Conservation (phyloP, 2,113 vertebrate genomes). For the Odocoileus virginianus region DNA sequence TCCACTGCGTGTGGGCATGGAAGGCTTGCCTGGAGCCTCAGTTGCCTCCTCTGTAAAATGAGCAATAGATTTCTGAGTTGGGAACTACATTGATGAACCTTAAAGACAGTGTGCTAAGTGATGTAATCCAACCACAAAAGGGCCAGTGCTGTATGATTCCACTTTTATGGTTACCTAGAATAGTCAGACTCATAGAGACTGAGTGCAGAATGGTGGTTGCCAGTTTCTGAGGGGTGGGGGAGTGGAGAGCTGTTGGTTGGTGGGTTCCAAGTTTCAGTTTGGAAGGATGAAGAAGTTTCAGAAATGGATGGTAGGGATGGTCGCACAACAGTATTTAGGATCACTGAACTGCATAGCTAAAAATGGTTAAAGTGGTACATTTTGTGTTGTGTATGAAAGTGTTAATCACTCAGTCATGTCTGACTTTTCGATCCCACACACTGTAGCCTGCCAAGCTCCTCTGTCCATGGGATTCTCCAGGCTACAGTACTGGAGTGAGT, state of each 20-base stretch:
- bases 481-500: not conserved
- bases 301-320: not conserved
- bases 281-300: not conserved
- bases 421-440: not conserved
- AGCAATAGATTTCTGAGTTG: not conserved
- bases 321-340: fast-evolving
- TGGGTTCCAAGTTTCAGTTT: not conserved
- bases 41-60: not conserved
- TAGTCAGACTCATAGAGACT: not conserved
- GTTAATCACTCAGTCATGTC: not conserved
- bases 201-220: not conserved
- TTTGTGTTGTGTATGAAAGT: not conserved
- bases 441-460: not conserved
- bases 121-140: not conserved
- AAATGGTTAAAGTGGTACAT: not conserved
- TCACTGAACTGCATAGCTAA: not conserved
- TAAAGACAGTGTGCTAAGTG: not conserved
- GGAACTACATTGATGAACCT: not conserved
- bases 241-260: not conserved
- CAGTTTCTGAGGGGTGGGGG: not conserved
- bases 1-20: not conserved
- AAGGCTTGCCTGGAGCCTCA: not conserved
- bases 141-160: not conserved
- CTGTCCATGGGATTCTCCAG: not conserved
- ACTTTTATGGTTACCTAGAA: not conserved